These are phyloP conservation scores for Dione vanillae DNA, from an alignment of 2,888 invertebrate genomes.

Conservation along the genomic window DNA sequence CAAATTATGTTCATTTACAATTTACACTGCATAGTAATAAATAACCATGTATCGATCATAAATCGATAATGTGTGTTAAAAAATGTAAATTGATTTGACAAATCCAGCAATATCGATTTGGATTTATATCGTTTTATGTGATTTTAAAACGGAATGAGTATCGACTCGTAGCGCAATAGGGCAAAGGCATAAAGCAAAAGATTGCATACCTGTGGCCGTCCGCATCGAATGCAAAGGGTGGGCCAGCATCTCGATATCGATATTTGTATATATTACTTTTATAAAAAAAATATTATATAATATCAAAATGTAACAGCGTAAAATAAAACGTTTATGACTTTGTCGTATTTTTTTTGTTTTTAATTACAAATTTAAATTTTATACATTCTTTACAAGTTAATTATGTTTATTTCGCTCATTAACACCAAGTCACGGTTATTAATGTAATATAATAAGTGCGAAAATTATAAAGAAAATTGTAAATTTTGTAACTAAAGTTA, in stretches of 20 bases:
- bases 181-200: slow-evolving; percentile 70
- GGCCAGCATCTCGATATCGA: slow-evolving; percentile 58
- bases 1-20: too few species aligned
- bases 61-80: too few species aligned
- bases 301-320: background rate
- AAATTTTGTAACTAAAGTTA: slow-evolving; percentile 5
- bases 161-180: slow-evolving; percentile 68
- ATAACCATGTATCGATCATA: too few species aligned
- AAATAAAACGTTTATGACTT: background rate
- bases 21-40: too few species aligned
- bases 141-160: slow-evolving; percentile 42
- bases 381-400: slow-evolving; percentile 35
- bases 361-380: slow-evolving; percentile 31
- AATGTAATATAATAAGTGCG: slow-evolving; percentile 18
- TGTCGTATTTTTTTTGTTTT: slow-evolving; percentile 20
- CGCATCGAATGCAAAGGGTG: slow-evolving; percentile 57
- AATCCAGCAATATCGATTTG: slow-evolving; percentile 11
- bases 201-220: slow-evolving; percentile 73
- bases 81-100: background rate
- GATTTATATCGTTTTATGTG: slow-evolving; percentile 27
- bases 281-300: background rate
- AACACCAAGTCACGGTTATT: slow-evolving; percentile 29
- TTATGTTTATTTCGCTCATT: slow-evolving; percentile 36
- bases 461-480: slow-evolving; percentile 7
- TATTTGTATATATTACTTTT: slow-evolving; percentile 39